Evolutionary conservation across 2,797 vertebrate species (phyloP).

Genomic region (Chaetophractus vellerosus): DNA sequence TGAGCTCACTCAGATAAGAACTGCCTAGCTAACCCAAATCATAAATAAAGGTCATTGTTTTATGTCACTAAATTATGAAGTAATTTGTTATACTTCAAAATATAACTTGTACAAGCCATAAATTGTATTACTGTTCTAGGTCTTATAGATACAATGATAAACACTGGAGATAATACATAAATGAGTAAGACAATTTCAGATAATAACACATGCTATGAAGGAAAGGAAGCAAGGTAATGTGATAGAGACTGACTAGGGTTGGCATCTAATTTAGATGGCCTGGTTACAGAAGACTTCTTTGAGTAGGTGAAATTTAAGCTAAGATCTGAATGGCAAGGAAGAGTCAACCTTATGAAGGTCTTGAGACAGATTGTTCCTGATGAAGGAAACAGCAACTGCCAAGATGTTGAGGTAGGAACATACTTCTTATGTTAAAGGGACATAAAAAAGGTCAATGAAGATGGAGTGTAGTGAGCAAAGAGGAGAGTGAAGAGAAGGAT

Average conservation of each 20-base stretch:
- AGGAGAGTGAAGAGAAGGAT: background rate
- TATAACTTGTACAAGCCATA: background rate
- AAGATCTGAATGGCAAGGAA: constrained; percentile 7
- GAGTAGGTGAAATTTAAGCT: background rate
- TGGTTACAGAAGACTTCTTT: background rate
- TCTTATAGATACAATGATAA: background rate
- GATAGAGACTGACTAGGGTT: background rate
- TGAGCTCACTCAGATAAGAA: background rate
- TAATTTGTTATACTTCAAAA: constrained; percentile 13
- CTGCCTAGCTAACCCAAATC: background rate
- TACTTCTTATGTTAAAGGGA: background rate
- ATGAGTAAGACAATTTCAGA: background rate
- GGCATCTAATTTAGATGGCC: background rate
- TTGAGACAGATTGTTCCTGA: background rate
- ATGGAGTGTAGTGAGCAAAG: background rate
- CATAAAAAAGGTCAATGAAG: background rate
- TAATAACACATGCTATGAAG: background rate
- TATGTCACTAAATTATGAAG: background rate
- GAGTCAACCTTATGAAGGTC: background rate
- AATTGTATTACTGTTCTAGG: background rate
- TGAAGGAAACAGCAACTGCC: background rate
- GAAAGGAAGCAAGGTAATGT: background rate
- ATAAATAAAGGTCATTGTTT: constrained; percentile 4
- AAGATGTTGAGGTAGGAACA: background rate
- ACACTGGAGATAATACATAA: background rate